These are phyloP conservation scores for Mirza zaza DNA, from an alignment of 2,113 vertebrate genomes.

Conservation along the genomic window DNA sequence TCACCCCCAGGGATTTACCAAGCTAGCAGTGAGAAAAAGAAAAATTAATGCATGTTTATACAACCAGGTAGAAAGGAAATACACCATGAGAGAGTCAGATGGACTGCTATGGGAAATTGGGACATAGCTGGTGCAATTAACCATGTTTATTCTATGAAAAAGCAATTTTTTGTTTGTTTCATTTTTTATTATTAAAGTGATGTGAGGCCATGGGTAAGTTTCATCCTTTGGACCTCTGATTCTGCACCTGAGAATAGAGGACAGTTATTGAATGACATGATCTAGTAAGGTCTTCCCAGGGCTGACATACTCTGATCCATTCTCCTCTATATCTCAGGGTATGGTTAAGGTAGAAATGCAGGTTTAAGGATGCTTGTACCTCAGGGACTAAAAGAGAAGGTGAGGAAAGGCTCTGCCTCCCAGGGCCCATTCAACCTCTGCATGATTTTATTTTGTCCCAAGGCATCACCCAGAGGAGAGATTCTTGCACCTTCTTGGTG, in stretches of 20 bases:
- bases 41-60: neutral
- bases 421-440: too few relatives aligned
- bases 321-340: neutral
- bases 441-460: neutral
- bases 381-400: rapidly evolving
- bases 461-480: neutral
- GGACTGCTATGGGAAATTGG: neutral
- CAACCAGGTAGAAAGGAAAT: neutral
- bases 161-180: neutral
- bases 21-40: neutral
- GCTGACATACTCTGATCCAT: neutral
- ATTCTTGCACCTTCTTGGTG: neutral
- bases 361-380: neutral
- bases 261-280: neutral
- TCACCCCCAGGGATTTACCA: neutral
- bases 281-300: neutral
- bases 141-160: neutral
- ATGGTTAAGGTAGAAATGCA: neutral
- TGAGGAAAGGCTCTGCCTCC: neutral
- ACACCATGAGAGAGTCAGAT: neutral
- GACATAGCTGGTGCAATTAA: neutral
- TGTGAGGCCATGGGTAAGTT: neutral
- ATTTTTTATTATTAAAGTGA: neutral
- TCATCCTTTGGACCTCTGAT: neutral
- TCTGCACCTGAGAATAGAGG: neutral